Conservation (phyloP, 2,888 invertebrate species). For the Napeogenes sylphis region DNA sequence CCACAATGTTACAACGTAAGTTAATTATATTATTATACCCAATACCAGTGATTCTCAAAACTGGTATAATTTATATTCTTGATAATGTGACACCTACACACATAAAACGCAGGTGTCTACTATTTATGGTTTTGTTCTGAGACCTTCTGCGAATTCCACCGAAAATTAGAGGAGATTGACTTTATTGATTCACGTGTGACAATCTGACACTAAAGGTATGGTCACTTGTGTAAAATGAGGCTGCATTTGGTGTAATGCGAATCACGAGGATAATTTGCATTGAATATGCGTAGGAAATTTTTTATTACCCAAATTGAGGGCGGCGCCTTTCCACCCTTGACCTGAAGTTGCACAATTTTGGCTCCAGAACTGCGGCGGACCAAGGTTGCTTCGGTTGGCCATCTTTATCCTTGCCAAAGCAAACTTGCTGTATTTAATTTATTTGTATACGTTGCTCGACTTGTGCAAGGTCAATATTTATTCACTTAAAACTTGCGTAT, state of each 20-base stretch:
- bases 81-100: constrained; percentile 13
- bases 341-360: constrained; percentile 60
- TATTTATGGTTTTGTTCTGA: constrained; percentile 39
- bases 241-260: constrained; percentile 32
- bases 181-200: constrained; percentile 20
- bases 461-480: constrained; percentile 21
- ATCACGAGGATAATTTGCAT: constrained; percentile 45
- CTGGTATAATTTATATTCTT: constrained; percentile 44
- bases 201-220: constrained; percentile 17
- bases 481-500: constrained; percentile 1
- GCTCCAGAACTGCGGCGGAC: constrained; percentile 49
- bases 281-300: constrained; percentile 49
- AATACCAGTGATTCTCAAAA: constrained; percentile 32
- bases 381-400: constrained; percentile 56
- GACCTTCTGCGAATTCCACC: constrained; percentile 38
- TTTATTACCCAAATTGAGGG: constrained; percentile 64
- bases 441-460: constrained; percentile 28
- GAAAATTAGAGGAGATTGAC: constrained; percentile 35
- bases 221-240: background rate
- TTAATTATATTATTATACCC: constrained; percentile 34
- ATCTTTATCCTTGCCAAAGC: constrained; percentile 60
- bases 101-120: constrained; percentile 44
- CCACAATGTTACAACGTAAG: constrained; percentile 35
- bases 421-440: constrained; percentile 40
- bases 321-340: constrained; percentile 67